Base-by-base conservation (phyloP, 2,113 vertebrate genomes). In the Xyliphius kryptos region DNA sequence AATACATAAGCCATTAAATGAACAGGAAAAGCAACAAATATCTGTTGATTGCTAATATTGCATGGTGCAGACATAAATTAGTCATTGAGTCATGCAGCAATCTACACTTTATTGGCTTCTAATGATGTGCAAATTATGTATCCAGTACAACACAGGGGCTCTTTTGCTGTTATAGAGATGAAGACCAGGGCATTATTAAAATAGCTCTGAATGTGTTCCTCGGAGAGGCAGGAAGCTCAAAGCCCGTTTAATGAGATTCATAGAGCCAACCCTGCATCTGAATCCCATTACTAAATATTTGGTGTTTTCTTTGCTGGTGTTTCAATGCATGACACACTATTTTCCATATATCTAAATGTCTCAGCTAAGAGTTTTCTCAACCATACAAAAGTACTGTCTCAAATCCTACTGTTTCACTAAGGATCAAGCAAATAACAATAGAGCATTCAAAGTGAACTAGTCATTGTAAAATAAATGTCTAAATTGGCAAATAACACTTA, bases 241-340 rank as follows among this genome's bases (percentile, higher is more conserved):
- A 80, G 76, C 74, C 68, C 61, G 61, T 75, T 80, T 77, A 78
- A 77, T 71, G 71, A 73, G 69, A 75, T 78, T 76, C 76, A 72
- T 73, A 72, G 68, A 76, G 73, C 67, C 37, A 53, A 60, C 44
- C 71, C 57, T n/a, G 67, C 76, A 58, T 68, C 49, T 72, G 69
- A 74, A 76, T 77, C 71, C 74, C 75, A 74, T 78, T 76, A 74
- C 64, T 60, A 74, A 68, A 73, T 64, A 76, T 76, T 74, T 69
- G 75, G 55, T 78, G 73, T 69, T 76, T 65, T 70, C 73, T 74
- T 67, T 59, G 66, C 53, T 69, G 71, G 74, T 68, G 73, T 77
- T 77, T 74, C 67, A 59, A 57, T 67, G 63, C 72, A 73, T 73
- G 64, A 77, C 70, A 36, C 48, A 49, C 72, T 73, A 68, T 70